These are phyloP conservation scores for Chloropsis hardwickii DNA, from an alignment of 2,113 vertebrate genomes.

Conservation along the genomic window DNA sequence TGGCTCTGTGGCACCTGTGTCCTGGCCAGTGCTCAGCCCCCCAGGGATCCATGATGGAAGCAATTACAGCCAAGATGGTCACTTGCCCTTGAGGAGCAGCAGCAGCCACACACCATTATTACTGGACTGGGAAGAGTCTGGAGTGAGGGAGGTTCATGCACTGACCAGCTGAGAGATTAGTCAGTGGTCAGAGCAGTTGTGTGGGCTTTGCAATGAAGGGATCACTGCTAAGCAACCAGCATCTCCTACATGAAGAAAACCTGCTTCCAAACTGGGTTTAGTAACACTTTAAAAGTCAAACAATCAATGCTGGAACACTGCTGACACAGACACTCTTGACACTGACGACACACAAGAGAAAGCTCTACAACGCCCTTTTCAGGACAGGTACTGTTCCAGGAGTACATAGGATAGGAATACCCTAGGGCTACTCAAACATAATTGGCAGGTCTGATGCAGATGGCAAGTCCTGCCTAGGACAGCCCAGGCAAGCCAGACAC, in stretches of 20 bases:
- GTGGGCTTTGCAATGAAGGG: background rate
- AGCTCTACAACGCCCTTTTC: background rate
- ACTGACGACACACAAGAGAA: background rate
- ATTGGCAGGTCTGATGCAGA: background rate
- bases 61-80: background rate
- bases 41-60: background rate
- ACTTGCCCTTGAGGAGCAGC: rapidly evolving
- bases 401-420: too few relatives aligned
- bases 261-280: background rate
- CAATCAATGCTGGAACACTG: background rate
- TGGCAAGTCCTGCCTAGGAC: background rate
- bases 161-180: background rate
- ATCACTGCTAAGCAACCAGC: background rate
- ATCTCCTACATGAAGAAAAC: background rate
- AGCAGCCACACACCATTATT: background rate
- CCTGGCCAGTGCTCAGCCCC: background rate
- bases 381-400: background rate
- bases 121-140: background rate
- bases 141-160: background rate
- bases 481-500: background rate
- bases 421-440: background rate
- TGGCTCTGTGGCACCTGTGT: background rate
- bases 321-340: background rate
- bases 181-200: background rate
- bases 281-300: background rate